These are phyloP conservation scores for Lochmaea crataegi DNA, from an alignment of 2,888 invertebrate species.

Conservation along the genomic window DNA sequence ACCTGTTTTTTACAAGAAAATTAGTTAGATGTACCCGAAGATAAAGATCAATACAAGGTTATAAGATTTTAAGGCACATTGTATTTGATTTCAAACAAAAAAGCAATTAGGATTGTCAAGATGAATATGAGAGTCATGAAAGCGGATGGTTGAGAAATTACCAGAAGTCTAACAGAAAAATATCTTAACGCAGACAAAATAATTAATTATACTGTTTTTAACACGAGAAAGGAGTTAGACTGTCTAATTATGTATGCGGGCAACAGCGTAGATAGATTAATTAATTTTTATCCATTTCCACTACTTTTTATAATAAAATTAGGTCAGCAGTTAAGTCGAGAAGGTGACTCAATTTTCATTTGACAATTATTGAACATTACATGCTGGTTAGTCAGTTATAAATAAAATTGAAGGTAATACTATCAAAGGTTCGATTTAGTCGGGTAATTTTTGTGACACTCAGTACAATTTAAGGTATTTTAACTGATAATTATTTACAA, in stretches of 20 bases:
- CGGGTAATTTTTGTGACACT: too few relatives aligned
- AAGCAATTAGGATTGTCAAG: constrained; percentile 11
- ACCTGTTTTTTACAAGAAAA: constrained; percentile 34
- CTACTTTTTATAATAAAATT: too few relatives aligned
- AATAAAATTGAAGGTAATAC: neutral
- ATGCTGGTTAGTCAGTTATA: too few relatives aligned
- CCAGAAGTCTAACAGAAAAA: neutral
- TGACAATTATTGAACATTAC: too few relatives aligned
- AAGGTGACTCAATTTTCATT: too few relatives aligned
- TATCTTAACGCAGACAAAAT: neutral
- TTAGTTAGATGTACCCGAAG: constrained; percentile 23
- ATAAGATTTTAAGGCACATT: constrained; percentile 18
- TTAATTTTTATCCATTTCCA: too few relatives aligned
- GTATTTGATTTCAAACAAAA: constrained; percentile 12
- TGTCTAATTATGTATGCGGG: neutral
- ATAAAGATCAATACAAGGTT: constrained; percentile 23
- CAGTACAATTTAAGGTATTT: too few relatives aligned
- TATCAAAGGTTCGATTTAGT: too few relatives aligned
- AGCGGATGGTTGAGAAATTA: neutral
- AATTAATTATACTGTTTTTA: neutral
- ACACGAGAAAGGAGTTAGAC: neutral
- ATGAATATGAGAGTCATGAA: constrained; percentile 4
- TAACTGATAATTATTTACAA: too few relatives aligned
- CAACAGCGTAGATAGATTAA: neutral
- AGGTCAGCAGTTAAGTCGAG: too few relatives aligned